Evolutionary conservation across 2,888 invertebrate genomes (phyloP).

Genomic region (Drosophila rubida): DNA sequence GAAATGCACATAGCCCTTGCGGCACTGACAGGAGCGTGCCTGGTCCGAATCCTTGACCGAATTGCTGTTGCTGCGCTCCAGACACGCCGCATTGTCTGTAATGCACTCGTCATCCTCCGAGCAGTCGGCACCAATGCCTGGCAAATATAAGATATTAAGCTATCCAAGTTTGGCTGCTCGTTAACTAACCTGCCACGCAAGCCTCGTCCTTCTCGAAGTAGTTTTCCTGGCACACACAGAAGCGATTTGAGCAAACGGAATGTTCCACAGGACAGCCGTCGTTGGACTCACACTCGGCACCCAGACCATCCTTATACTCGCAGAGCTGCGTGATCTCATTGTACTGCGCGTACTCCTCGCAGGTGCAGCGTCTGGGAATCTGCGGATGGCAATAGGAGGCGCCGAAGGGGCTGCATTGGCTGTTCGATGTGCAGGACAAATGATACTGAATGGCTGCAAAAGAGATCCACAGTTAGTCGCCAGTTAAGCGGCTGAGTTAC

Average conservation of each 20-base stretch:
- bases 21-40: slow-evolving; percentile 80
- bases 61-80: slow-evolving; percentile 48
- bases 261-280: slow-evolving; percentile 76
- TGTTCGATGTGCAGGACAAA: slow-evolving; percentile 82
- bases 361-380: slow-evolving; percentile 82
- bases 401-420: slow-evolving; percentile 85
- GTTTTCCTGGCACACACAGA: slow-evolving; percentile 78
- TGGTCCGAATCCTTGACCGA: slow-evolving; percentile 64
- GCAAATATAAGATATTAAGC: neutral
- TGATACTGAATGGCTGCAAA: slow-evolving; percentile 78
- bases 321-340: slow-evolving; percentile 82
- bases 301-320: slow-evolving; percentile 80
- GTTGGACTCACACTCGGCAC: slow-evolving; percentile 80
- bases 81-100: slow-evolving; percentile 76
- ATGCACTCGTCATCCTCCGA: slow-evolving; percentile 76
- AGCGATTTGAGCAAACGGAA: slow-evolving; percentile 80
- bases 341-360: slow-evolving; percentile 82
- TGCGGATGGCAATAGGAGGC: slow-evolving; percentile 73
- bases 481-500: neutral
- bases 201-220: slow-evolving; percentile 72
- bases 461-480: neutral
- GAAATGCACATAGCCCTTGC: slow-evolving; percentile 82
- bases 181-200: slow-evolving; percentile 75
- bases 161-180: neutral
- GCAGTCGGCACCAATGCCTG: slow-evolving; percentile 81